Evolutionary conservation across 2,888 invertebrate species (phyloP), one percentile per base, ranked within the genome.

Genomic region (Diplazon laetatorius): DNA sequence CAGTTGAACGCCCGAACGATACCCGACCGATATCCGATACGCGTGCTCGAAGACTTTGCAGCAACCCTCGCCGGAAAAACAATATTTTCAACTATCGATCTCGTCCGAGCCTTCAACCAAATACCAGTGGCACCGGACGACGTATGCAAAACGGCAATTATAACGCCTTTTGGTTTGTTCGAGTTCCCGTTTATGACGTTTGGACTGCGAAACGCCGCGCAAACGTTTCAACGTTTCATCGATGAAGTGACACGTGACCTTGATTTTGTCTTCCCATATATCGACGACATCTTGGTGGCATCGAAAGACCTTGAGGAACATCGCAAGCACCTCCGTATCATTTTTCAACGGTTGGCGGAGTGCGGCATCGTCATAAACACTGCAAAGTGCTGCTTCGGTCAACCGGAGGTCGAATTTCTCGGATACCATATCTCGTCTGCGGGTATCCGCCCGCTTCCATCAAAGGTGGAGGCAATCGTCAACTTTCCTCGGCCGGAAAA

Each of bases 371-470:
- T 37, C 0, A 72, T 85, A 12, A 72, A 91, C 76, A 50, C 82
- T 0, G 46, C 75, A 0, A 91, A 91, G 79, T 89, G 89, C 60
- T 69, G 73, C 0, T 87, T 90, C 72, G 87, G 85, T 0, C 10
- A 50, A 39, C 2, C 46, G 0, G 60, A 84, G 42, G 74, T 89
- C 0, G 69, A 78, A 2, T 90, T 86, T 63, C 77, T 89, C 0
- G 88, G 88, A 0, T 85, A 85, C 71, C 1, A 4, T 0, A 80
- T 90, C 2, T 69, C 82, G 3, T 12, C n/a, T 8, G 3, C 66
- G 0, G 89, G 91, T 1, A 87, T 85, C 5, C 74, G 74, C 50
- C 90, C 91, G 6, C 81, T 88, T 14, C 80, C 85, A 2, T 79
- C 85, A 1, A 88, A 87, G 62, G 88, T 90, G 1, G 62, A 86